phyloP scores from a whole-genome alignment of 53 echinoderm and acorn worm genomes.

The Echinometra lucunter region DNA sequence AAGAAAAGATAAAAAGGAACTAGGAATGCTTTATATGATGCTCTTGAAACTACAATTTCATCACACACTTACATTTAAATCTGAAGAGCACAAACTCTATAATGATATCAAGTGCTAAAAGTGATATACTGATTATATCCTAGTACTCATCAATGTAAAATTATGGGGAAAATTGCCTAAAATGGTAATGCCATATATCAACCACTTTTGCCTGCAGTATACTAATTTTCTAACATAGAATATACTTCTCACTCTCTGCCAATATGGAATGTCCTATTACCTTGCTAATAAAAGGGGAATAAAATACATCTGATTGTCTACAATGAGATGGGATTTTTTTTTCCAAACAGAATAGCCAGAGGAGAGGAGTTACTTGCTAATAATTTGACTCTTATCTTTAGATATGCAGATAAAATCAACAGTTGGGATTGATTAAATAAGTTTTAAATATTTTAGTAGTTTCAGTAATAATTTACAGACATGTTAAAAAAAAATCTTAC shows the following conservation, averaged over 20 bases:
- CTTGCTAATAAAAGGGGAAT: background rate
- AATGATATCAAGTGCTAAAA: constrained; percentile 4
- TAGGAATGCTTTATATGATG: background rate
- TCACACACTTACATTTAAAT: background rate
- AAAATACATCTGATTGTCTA: background rate
- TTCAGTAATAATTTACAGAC: background rate
- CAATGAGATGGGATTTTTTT: background rate
- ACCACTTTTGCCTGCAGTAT: background rate
- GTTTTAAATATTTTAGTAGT: background rate
- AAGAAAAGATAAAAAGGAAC: background rate
- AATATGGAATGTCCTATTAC: background rate
- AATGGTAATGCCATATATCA: background rate
- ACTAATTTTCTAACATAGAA: background rate
- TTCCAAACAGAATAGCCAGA: background rate
- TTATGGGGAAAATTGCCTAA: background rate
- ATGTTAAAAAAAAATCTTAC: background rate
- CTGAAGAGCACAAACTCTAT: background rate
- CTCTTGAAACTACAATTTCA: background rate
- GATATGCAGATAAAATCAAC: background rate
- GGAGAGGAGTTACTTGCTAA: background rate
- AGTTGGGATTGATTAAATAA: background rate
- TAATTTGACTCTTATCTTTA: background rate
- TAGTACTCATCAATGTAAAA: background rate
- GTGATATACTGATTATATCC: background rate
- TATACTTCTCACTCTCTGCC: too few relatives aligned